Conservation (phyloP, 2,888 invertebrate genomes). For the Dendrolimus houi region DNA sequence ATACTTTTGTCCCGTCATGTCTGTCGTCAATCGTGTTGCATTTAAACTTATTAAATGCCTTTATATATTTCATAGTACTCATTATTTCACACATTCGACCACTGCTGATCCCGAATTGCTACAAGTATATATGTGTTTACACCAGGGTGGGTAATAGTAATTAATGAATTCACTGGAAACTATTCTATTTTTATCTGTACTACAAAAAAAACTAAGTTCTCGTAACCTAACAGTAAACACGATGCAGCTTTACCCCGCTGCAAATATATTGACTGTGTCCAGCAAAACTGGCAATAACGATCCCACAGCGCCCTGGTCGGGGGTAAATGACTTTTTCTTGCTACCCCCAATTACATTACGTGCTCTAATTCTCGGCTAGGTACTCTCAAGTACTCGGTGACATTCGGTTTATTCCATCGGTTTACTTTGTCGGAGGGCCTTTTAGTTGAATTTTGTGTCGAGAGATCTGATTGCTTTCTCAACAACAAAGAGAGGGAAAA, state of each 20-base stretch:
- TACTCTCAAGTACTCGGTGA: not conserved
- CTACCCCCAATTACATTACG: not conserved
- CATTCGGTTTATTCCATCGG: not conserved
- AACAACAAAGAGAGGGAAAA: not conserved
- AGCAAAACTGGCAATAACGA: constrained; percentile 7
- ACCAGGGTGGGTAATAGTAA: no score
- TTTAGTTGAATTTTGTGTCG: not conserved
- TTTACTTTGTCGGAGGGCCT: not conserved
- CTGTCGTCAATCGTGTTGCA: no score
- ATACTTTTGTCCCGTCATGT: no score
- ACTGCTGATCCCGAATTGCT: no score
- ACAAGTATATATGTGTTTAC: no score
- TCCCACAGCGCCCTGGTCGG: constrained; percentile 6
- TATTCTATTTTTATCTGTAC: no score
- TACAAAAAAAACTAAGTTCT: no score
- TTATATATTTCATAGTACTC: no score
- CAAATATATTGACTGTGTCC: not conserved
- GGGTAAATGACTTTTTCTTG: constrained; percentile 12
- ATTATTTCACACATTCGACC: no score
- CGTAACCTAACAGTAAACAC: no score
- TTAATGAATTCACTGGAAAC: no score
- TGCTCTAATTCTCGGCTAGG: not conserved
- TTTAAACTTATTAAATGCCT: no score
- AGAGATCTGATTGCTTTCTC: not conserved
- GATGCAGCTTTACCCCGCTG: not conserved